These are phyloP conservation scores for Masticophis lateralis DNA, from an alignment of 2,797 vertebrate genomes.

Conservation along the genomic window DNA sequence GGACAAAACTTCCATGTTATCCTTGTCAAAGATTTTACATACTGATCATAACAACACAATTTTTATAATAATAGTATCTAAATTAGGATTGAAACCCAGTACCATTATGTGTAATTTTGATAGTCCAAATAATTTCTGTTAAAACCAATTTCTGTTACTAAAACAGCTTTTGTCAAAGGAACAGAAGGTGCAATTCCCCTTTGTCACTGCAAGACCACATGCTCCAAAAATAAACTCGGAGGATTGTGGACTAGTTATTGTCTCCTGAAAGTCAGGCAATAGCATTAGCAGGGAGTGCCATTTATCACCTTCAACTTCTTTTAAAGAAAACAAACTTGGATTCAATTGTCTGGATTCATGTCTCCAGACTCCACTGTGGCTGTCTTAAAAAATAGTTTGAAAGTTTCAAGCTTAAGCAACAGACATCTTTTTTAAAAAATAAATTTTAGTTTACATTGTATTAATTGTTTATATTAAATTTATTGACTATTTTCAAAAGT, in stretches of 20 bases:
- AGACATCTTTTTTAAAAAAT: not conserved
- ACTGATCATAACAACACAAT: slow-evolving; percentile 40
- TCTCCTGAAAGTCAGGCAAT: not conserved
- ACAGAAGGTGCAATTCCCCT: not conserved
- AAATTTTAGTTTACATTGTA: not conserved
- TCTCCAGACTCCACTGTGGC: not conserved
- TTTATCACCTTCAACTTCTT: not conserved
- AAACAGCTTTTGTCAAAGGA: not conserved
- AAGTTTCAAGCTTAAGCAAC: not conserved
- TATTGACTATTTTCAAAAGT: not conserved
- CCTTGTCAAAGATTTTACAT: slow-evolving; percentile 24
- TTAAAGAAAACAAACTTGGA: not conserved
- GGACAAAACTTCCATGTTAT: slow-evolving; percentile 18
- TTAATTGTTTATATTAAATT: not conserved
- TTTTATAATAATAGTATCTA: slow-evolving; percentile 34
- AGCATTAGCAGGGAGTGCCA: not conserved
- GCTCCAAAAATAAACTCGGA: not conserved
- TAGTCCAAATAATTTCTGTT: slow-evolving; percentile 15
- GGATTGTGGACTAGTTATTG: not conserved
- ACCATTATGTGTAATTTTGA: slow-evolving; percentile 14
- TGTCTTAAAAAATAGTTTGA: not conserved
- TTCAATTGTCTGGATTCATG: not conserved
- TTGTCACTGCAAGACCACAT: not conserved
- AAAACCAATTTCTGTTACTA: slow-evolving; percentile 8
- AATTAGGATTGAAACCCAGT: slow-evolving; percentile 17